Conservation (phyloP, 2,797 vertebrate genomes). For the Denticeps clupeoides region DNA sequence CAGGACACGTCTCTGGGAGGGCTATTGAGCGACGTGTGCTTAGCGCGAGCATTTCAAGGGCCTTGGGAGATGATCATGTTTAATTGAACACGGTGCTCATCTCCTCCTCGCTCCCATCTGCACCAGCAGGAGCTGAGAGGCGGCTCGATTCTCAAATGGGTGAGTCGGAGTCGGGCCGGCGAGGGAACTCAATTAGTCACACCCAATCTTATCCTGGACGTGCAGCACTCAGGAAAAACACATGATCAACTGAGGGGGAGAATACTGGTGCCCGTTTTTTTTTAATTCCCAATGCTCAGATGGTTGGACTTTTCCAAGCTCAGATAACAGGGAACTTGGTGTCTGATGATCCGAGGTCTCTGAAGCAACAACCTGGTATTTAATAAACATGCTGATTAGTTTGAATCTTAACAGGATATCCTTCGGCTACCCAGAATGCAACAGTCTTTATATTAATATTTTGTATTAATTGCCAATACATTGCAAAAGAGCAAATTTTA, state of each 20-base stretch:
- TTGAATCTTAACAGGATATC: too few relatives aligned
- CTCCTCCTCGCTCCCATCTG: background rate
- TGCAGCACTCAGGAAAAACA: background rate
- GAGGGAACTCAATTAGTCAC: conserved; percentile 21
- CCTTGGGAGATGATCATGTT: conserved; percentile 21
- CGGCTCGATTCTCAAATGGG: conserved; percentile 4
- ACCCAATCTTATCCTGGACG: conserved; percentile 17
- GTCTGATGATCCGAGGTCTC: too few relatives aligned
- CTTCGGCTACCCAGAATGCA: too few relatives aligned
- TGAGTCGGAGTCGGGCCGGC: conserved; percentile 14
- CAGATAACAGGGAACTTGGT: too few relatives aligned
- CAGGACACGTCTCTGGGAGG: background rate
- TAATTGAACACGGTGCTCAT: conserved; percentile 10
- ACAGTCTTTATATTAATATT: too few relatives aligned
- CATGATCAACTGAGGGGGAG: background rate
- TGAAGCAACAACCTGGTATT: too few relatives aligned
- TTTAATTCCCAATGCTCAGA: too few relatives aligned
- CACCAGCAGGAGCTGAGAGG: conserved; percentile 5
- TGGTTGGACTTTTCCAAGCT: too few relatives aligned
- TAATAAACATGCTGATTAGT: too few relatives aligned
- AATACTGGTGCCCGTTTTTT: too few relatives aligned
- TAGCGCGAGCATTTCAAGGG: conserved; percentile 9
- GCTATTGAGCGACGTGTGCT: conserved; percentile 5
- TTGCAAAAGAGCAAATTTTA: too few relatives aligned
- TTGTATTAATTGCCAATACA: too few relatives aligned